Conservation (phyloP, 1,140 invertebrate genomes). For the Cotesia typhae region DNA sequence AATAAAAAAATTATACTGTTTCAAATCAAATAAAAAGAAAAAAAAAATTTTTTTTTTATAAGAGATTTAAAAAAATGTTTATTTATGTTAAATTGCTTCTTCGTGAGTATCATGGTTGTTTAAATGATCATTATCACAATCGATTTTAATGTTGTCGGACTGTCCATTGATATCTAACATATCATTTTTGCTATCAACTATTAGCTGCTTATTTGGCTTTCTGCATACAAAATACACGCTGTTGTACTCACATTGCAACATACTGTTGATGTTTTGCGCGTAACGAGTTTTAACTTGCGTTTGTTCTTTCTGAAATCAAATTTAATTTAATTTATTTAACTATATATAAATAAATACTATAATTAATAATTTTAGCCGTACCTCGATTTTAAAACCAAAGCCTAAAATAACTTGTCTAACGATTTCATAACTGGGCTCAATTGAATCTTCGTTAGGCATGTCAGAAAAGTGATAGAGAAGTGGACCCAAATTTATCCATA, state of each 20-base stretch:
- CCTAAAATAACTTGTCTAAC: slow-evolving; percentile 83
- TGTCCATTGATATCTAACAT: slow-evolving; percentile 53
- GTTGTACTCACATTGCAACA: slow-evolving; percentile 90
- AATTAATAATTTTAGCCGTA: slow-evolving; percentile 53
- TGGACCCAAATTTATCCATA: slow-evolving; percentile 93
- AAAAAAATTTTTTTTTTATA: no score
- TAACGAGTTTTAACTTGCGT: slow-evolving; percentile 85
- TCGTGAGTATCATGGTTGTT: not conserved
- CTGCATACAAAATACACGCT: slow-evolving; percentile 90
- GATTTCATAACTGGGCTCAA: slow-evolving; percentile 93
- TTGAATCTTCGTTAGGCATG: slow-evolving; percentile 86
- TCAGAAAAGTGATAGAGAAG: slow-evolving; percentile 95
- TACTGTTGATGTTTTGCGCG: slow-evolving; percentile 91
- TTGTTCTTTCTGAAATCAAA: slow-evolving; percentile 74
- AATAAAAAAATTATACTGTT: no score
- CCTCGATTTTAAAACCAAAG: slow-evolving; percentile 88
- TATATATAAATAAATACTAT: slow-evolving; percentile 5
- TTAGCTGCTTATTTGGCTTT: slow-evolving; percentile 69
- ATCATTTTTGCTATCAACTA: slow-evolving; percentile 50
- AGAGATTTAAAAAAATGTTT: no score
- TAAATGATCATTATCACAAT: not conserved
- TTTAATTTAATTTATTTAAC: slow-evolving; percentile 30
- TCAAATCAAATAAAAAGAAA: no score
- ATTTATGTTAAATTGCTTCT: no score
- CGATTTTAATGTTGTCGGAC: slow-evolving; percentile 39